These are phyloP conservation scores for Eupeodes luniger DNA, from an alignment of 2,888 invertebrate genomes.

Conservation along the genomic window DNA sequence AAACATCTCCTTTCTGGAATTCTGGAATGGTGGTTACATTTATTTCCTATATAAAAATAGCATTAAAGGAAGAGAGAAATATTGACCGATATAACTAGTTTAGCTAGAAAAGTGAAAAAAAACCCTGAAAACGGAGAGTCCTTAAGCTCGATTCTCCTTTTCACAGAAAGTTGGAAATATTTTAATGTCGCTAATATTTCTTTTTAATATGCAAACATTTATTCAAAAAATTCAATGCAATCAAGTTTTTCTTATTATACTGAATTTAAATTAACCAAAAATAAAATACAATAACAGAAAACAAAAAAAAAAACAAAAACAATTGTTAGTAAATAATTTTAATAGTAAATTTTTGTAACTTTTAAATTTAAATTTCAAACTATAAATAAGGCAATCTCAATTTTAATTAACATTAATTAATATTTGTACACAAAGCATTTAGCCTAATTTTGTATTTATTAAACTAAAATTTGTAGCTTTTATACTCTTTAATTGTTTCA, in stretches of 20 bases:
- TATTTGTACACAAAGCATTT: constrained; percentile 58
- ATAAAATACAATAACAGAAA: neutral
- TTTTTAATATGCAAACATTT: no score
- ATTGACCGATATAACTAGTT: no score
- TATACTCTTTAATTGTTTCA: constrained; percentile 49
- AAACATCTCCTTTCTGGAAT: no score
- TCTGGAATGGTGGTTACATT: no score
- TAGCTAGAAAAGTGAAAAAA: no score
- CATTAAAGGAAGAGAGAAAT: no score
- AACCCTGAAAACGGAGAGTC: no score
- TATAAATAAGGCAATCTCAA: constrained; percentile 57
- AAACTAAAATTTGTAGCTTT: constrained; percentile 65
- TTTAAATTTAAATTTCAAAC: constrained; percentile 39
- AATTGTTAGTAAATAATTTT: neutral
- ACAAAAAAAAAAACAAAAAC: neutral
- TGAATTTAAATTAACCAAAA: neutral
- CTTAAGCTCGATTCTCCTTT: no score
- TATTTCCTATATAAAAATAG: no score
- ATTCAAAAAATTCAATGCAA: no score
- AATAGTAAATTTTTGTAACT: constrained; percentile 34
- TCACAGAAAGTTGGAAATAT: no score
- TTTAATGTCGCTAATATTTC: no score
- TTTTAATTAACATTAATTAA: constrained; percentile 41
- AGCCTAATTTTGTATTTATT: constrained; percentile 47
- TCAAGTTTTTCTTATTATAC: neutral